Evolutionary conservation across 2,797 vertebrate genomes (phyloP).

Genomic region (Chromis chromis): DNA sequence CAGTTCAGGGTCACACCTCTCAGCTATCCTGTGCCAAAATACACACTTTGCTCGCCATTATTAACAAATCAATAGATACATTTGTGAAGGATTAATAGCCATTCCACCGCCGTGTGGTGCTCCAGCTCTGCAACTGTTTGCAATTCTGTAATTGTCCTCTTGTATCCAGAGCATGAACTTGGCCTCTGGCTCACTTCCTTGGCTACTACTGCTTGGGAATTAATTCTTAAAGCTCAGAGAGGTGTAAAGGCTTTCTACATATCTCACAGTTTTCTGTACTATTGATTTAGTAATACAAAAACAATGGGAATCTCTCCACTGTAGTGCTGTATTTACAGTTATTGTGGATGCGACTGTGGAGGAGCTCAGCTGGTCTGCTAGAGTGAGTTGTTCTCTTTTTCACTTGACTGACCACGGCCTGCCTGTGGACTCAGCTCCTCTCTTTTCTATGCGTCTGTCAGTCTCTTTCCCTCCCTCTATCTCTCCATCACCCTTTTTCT

Average conservation of each 20-base stretch:
- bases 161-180: slow-evolving; percentile 34
- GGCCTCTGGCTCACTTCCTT: slow-evolving; percentile 9
- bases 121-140: slow-evolving; percentile 26
- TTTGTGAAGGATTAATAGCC: slow-evolving; percentile 23
- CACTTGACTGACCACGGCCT: slow-evolving; percentile 73
- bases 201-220: slow-evolving; percentile 22
- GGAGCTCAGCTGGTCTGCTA: slow-evolving; percentile 77
- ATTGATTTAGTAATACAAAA: slow-evolving; percentile 1
- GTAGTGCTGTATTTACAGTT: slow-evolving; percentile 59
- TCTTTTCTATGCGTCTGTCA: slow-evolving; percentile 39
- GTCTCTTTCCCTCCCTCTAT: slow-evolving; percentile 23
- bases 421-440: slow-evolving; percentile 67
- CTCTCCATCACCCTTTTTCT: slow-evolving; percentile 17
- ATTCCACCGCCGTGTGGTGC: not conserved
- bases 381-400: slow-evolving; percentile 69
- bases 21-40: not conserved
- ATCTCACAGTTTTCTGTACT: not conserved
- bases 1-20: not conserved
- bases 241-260: not conserved
- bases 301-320: slow-evolving; percentile 8
- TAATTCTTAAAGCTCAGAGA: slow-evolving; percentile 24
- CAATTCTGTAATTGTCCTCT: slow-evolving; percentile 17
- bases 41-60: not conserved
- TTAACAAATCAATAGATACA: slow-evolving; percentile 15
- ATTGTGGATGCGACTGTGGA: slow-evolving; percentile 43